phyloP scores from a whole-genome alignment of 2,888 invertebrate species.

The Agrotis clavis region DNA sequence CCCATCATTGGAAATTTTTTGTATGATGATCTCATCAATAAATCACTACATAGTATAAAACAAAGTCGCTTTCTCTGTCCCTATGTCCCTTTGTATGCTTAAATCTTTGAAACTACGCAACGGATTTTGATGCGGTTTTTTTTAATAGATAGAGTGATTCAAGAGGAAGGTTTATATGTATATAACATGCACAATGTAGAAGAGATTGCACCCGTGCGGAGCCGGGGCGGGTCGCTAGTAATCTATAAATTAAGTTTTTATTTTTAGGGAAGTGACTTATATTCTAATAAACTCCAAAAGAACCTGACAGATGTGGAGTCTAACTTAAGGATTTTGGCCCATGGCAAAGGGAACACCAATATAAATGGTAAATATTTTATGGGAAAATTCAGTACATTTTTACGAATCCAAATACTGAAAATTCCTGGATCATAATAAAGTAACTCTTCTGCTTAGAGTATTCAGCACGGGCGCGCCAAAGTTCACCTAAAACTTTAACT shows the following conservation, averaged over 20 bases:
- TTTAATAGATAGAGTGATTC: too few relatives aligned
- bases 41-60: too few relatives aligned
- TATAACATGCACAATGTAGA: too few relatives aligned
- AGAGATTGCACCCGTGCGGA: too few relatives aligned
- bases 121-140: too few relatives aligned
- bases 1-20: background rate
- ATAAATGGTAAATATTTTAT: conserved; percentile 76
- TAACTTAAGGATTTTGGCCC: conserved; percentile 83
- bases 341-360: conserved; percentile 81
- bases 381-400: background rate
- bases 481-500: too few relatives aligned
- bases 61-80: too few relatives aligned
- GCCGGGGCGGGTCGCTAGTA: too few relatives aligned
- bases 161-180: too few relatives aligned
- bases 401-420: background rate
- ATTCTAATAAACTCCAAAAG: conserved; percentile 85
- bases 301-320: conserved; percentile 84
- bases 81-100: too few relatives aligned
- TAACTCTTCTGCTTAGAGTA: background rate
- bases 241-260: background rate
- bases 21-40: background rate
- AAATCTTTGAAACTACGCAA: too few relatives aligned
- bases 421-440: background rate
- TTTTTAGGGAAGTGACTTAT: conserved; percentile 82
- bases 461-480: too few relatives aligned